Percentiles rank a stretch among this genome's conserved stretches.
phyloP scores from a whole-genome alignment of 2,113 vertebrate genomes.

The Dryoscopus gambensis region DNA sequence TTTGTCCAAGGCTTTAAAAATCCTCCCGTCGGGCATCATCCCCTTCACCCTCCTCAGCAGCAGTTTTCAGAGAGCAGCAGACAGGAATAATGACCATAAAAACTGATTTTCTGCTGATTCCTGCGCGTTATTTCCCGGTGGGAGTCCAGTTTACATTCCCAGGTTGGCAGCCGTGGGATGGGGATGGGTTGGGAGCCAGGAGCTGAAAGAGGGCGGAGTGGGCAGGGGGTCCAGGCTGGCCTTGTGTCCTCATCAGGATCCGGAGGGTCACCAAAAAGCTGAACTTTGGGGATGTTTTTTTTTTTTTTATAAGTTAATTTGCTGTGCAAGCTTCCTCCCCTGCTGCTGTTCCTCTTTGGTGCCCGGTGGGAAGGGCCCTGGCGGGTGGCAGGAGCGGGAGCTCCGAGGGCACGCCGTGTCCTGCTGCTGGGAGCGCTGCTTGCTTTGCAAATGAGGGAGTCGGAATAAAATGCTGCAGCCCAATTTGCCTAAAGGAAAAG shows the following conservation, averaged over 20 bases:
- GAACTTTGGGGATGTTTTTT: not conserved
- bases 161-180: not conserved
- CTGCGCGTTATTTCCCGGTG: not conserved
- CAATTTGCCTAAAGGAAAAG: not conserved
- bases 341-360: not conserved
- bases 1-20: not conserved
- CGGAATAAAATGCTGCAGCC: not conserved
- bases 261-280: not conserved
- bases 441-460: not conserved
- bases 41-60: not conserved
- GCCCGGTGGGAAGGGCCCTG: not conserved
- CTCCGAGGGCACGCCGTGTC: accelerated
- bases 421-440: not conserved
- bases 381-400: not conserved
- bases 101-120: not conserved
- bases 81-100: not conserved
- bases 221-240: not conserved
- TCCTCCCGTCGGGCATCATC: accelerated
- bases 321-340: not conserved
- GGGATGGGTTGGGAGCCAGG: no score
- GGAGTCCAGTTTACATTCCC: not conserved
- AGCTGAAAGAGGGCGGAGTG: not conserved
- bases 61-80: not conserved
- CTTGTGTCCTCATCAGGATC: not conserved
- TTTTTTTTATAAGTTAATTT: not conserved